Percentiles rank a stretch among this genome's conserved stretches.
These are phyloP conservation scores for Clostera curtula DNA, from an alignment of 2,888 invertebrate genomes.

Conservation along the genomic window DNA sequence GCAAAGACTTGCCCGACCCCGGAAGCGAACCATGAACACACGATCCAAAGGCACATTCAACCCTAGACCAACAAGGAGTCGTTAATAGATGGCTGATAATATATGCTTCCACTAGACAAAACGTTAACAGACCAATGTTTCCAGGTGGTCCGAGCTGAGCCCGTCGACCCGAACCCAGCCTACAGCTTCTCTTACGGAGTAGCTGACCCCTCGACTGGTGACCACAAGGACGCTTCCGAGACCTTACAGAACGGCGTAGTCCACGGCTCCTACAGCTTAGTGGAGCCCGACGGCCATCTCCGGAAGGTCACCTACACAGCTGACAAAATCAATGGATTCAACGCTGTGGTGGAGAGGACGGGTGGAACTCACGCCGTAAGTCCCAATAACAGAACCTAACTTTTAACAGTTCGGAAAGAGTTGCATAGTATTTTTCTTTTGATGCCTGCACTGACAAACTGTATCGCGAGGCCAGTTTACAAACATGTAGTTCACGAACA, in stretches of 20 bases:
- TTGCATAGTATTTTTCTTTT: too few species aligned
- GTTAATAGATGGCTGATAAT: too few species aligned
- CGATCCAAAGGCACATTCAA: too few species aligned
- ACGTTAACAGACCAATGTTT: too few species aligned
- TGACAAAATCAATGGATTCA: constrained; percentile 69
- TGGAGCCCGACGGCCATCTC: constrained; percentile 68
- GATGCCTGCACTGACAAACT: too few species aligned
- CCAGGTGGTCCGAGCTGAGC: constrained; percentile 56
- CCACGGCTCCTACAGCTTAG: constrained; percentile 70
- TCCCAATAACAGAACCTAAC: constrained; percentile 5
- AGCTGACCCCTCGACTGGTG: constrained; percentile 65
- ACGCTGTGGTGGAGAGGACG: constrained; percentile 68
- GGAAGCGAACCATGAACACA: too few species aligned
- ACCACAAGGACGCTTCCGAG: constrained; percentile 68
- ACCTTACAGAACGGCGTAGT: constrained; percentile 70
- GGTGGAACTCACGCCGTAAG: constrained; percentile 58
- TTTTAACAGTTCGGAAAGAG: too few species aligned
- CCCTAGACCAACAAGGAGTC: too few species aligned
- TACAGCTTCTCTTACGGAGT: constrained; percentile 72
- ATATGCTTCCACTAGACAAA: too few species aligned
- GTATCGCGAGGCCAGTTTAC: too few species aligned
- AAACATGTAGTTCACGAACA: too few species aligned
- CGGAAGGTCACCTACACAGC: constrained; percentile 71
- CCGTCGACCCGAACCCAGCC: constrained; percentile 68
- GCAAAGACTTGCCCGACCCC: too few species aligned